These are phyloP conservation scores for Melanocharis versteri DNA, from an alignment of 2,113 vertebrate species.

Conservation along the genomic window DNA sequence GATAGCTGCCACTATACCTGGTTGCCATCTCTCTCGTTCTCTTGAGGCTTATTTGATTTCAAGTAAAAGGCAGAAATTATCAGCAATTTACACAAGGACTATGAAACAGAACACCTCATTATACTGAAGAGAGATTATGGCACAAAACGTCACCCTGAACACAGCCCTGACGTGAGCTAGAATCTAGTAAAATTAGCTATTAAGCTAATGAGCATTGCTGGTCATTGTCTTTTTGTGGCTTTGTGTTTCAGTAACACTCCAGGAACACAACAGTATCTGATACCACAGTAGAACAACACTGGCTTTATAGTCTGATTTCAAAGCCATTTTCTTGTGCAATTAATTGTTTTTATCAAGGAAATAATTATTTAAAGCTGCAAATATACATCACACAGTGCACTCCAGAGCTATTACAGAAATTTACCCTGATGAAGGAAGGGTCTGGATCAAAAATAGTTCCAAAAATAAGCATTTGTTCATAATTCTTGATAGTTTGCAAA, in stretches of 20 bases:
- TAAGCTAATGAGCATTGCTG: neutral
- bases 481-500: neutral
- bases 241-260: neutral
- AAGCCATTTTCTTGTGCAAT: neutral
- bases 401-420: neutral
- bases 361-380: neutral
- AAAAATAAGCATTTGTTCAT: neutral
- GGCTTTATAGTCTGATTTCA: neutral
- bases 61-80: neutral
- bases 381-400: neutral
- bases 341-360: neutral
- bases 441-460: neutral
- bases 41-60: neutral
- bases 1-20: neutral
- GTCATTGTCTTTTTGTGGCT: neutral
- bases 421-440: neutral
- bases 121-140: neutral
- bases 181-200: neutral
- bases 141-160: neutral
- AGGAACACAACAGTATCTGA: neutral
- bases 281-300: neutral
- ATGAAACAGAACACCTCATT: neutral
- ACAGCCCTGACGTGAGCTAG: neutral
- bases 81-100: neutral
- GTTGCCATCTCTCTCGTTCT: neutral